Conservation (phyloP, 2,113 vertebrate genomes). For the Melanostigma gelatinosum region DNA sequence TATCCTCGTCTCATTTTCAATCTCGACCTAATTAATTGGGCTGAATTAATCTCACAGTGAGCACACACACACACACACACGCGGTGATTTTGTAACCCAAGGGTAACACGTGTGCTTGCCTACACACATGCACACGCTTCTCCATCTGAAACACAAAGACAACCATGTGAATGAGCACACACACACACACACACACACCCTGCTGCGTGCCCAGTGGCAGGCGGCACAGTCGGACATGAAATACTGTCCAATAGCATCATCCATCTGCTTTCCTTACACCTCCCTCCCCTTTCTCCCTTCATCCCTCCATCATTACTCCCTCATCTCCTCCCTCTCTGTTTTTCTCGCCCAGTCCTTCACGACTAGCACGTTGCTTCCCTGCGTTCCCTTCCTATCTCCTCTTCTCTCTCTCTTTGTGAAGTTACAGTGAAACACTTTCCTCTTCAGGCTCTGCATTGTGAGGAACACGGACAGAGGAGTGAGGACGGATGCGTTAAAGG, state of each 20-base stretch:
- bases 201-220: slow-evolving; percentile 70
- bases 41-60: slow-evolving; percentile 74
- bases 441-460: slow-evolving; percentile 22
- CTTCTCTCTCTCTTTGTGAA: slow-evolving; percentile 12
- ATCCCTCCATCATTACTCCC: slow-evolving; percentile 56
- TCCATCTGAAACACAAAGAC: slow-evolving; percentile 47
- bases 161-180: slow-evolving; percentile 39
- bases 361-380: background rate
- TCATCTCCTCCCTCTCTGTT: slow-evolving; percentile 45
- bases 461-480: slow-evolving; percentile 12
- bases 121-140: slow-evolving; percentile 30
- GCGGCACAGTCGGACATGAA: slow-evolving; percentile 82
- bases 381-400: background rate
- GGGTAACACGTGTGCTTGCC: slow-evolving; percentile 30
- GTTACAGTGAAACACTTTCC: slow-evolving; percentile 31
- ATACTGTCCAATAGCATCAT: slow-evolving; percentile 81
- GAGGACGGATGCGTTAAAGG: background rate
- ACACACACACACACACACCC: slow-evolving; percentile 54
- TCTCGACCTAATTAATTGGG: slow-evolving; percentile 75
- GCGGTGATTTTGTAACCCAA: slow-evolving; percentile 42
- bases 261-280: slow-evolving; percentile 75
- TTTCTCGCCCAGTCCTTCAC: slow-evolving; percentile 19
- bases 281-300: slow-evolving; percentile 12
- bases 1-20: slow-evolving; percentile 69
- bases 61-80: slow-evolving; percentile 11